Base-by-base conservation (phyloP, 2,888 invertebrate genomes). In the Drosophila engyochracea region DNA sequence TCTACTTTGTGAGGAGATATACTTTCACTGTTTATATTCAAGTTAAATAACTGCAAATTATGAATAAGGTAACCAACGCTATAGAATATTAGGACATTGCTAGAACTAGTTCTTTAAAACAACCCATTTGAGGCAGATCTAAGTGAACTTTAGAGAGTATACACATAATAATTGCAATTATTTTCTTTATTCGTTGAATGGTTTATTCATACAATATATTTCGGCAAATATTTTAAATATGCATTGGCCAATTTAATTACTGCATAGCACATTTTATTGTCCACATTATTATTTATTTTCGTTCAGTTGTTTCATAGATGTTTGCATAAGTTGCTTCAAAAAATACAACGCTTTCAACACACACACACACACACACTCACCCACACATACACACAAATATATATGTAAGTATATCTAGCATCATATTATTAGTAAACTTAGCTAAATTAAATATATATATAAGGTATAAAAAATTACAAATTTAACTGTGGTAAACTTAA, bases 231-330 rank as follows among this genome's bases (percentile, higher is more conserved):
- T 63, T 63, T 65, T n/a, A 31, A 63, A 54, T 63, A 63, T 63
- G 73, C 55, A 51, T 78, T 59, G 37, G 30, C 53, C 47, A 49
- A 59, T 62, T 52, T 12, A 25, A 60, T 62, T 52, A 47, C 44
- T 55, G 77, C 72, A 68, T 76, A 88, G 85, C 81, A 79, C 89
- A 68, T 76, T 74, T 89, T 81, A 91, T 78, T 78, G 85, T 82
- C 89, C 60, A 81, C 79, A 85, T 77, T 75, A 80, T 55, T 57
- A 49, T 72, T 52, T 60, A 35, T 59, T 4, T 22, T 22, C 28
- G 19, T 25, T 16, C 2, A 19, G 44, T 47, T 41, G 4, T 58
- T 41, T 49, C 57, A 19, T 47, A 70, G 30, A 28, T 44, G 41
- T 70, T 74, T 58, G 81, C 79, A 76, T 62, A 87, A 74, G 70